A percentile compares a stretch with the other conserved stretches of the same genome.
Conservation (phyloP, 2,113 vertebrate species). For the Lanius collurio region DNA sequence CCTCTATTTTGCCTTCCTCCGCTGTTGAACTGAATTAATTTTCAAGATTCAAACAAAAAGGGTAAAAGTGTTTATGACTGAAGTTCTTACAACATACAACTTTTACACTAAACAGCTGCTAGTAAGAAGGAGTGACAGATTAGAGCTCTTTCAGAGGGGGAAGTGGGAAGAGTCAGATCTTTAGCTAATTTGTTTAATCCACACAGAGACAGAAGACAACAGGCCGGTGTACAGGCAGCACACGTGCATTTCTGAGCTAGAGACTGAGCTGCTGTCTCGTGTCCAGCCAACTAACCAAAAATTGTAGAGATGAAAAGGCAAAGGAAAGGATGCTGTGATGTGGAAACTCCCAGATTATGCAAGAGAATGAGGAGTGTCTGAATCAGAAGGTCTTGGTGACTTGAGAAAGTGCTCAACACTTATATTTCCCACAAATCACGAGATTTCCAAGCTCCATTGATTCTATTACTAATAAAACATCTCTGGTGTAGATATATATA, state of each 20-base stretch:
- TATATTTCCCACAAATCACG: background rate
- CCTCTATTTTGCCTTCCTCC: background rate
- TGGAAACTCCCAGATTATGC: background rate
- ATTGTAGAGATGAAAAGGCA: background rate
- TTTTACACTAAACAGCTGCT: background rate
- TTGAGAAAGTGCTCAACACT: background rate
- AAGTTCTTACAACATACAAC: background rate
- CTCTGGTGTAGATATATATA: accelerated
- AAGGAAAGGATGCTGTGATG: background rate
- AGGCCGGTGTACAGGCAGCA: accelerated
- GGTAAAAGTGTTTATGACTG: background rate
- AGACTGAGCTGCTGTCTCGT: background rate
- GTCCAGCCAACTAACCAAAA: background rate
- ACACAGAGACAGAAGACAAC: background rate
- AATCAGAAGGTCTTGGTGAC: background rate
- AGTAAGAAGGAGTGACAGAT: background rate
- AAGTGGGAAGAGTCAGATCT: background rate
- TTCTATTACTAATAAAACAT: background rate
- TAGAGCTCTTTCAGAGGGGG: background rate
- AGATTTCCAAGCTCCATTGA: background rate
- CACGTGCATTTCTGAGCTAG: accelerated
- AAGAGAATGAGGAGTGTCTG: background rate
- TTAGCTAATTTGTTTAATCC: background rate
- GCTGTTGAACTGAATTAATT: background rate
- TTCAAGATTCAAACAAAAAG: background rate